Conservation (phyloP, 35 echinoderm and acorn worm species). For the Hemicentrotus pulcherrimus region DNA sequence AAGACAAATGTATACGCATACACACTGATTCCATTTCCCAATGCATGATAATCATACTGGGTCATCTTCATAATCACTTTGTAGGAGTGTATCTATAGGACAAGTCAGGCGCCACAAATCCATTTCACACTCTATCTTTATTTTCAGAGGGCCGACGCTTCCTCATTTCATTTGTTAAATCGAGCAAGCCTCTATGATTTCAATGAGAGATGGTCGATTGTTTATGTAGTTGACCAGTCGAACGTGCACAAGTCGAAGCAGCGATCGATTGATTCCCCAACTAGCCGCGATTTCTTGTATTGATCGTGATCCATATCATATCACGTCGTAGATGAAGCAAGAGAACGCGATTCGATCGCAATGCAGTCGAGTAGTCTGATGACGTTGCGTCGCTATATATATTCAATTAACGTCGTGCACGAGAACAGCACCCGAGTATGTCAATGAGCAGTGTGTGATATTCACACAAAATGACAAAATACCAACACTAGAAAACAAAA, state of each 20-base stretch:
- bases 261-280: constrained; percentile 25
- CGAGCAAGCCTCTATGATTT: not conserved
- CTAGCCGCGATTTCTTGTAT: constrained; percentile 28
- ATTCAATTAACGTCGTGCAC: not conserved
- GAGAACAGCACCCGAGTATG: not conserved
- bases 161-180: constrained; percentile 5
- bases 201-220: not conserved
- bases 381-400: not conserved
- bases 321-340: not conserved
- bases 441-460: not conserved
- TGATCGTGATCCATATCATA: not conserved
- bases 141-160: not conserved
- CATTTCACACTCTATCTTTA: not conserved
- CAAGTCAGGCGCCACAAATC: not conserved
- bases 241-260: not conserved
- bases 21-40: not conserved
- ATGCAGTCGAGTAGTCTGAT: constrained; percentile 18
- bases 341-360: not conserved
- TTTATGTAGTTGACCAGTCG: constrained; percentile 4
- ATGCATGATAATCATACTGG: not conserved
- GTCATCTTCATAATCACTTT: not conserved
- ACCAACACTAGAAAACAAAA: too few relatives aligned
- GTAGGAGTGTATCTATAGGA: not conserved
- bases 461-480: not conserved
- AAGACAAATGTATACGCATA: not conserved